Evolutionary conservation across 2,888 invertebrate species (phyloP).

Genomic region (Diabrotica balteata): DNA sequence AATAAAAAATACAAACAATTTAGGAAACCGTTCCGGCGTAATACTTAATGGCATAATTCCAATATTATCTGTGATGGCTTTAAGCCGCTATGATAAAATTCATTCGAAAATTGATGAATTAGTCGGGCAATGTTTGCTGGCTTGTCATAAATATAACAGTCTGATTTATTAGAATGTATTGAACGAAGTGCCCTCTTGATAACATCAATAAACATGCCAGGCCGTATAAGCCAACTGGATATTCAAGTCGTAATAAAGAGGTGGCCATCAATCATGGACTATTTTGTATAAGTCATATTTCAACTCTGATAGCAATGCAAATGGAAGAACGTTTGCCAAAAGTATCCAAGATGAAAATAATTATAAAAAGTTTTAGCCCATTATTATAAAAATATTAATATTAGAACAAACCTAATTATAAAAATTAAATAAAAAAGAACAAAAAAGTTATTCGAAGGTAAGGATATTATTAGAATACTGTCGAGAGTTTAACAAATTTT

Average conservation of each 20-base stretch:
- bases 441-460: no score
- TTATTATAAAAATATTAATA: no score
- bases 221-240: constrained; percentile 25
- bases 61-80: constrained; percentile 19
- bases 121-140: constrained; percentile 19
- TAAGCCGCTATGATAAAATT: constrained; percentile 24
- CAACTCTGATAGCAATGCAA: constrained; percentile 5
- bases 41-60: constrained; percentile 9
- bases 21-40: constrained; percentile 5
- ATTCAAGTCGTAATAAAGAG: constrained; percentile 25
- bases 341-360: background rate
- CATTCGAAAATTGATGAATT: constrained; percentile 22
- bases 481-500: no score
- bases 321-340: constrained; percentile 8
- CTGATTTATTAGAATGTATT: constrained; percentile 26
- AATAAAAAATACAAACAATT: constrained; percentile 10
- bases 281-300: constrained; percentile 23
- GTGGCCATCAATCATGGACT: constrained; percentile 25
- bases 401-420: no score
- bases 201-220: constrained; percentile 29
- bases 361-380: background rate
- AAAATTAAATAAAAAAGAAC: no score
- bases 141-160: constrained; percentile 26
- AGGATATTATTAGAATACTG: no score
- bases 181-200: constrained; percentile 28